A percentile compares a stretch with the other conserved stretches of the same genome.
Conservation (phyloP, 2,797 vertebrate species). For the Semotilus atromaculatus region DNA sequence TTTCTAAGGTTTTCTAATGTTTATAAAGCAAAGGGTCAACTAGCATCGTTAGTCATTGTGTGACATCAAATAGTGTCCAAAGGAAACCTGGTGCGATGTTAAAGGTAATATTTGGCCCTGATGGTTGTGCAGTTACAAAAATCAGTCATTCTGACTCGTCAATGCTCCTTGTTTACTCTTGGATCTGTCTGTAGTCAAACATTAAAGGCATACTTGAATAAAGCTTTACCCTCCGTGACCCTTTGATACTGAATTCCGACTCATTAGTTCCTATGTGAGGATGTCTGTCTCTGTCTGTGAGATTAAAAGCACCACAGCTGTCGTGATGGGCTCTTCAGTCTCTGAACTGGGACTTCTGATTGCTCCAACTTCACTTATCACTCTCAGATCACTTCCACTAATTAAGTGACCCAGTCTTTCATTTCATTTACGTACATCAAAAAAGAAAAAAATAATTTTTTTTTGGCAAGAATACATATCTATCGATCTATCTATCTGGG, state of each 20-base stretch:
- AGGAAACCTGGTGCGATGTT: neutral
- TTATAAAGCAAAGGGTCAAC: neutral
- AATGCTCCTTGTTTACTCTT: neutral
- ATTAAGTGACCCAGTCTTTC: constrained; percentile 9
- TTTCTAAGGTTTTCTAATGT: too few species aligned
- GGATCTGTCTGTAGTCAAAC: constrained; percentile 35
- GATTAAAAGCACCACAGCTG: constrained; percentile 27
- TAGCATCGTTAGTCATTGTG: neutral
- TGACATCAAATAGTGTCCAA: neutral
- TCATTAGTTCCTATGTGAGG: constrained; percentile 19
- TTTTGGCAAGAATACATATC: neutral
- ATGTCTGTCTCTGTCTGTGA: constrained; percentile 22
- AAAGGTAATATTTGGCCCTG: neutral
- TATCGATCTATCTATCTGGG: too few species aligned
- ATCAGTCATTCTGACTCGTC: constrained; percentile 12
- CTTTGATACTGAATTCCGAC: constrained; percentile 30
- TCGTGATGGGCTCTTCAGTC: neutral
- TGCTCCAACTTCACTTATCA: neutral
- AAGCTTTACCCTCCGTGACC: constrained; percentile 27
- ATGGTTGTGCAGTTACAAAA: neutral
- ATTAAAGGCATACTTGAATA: constrained; percentile 31
- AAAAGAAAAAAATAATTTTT: neutral
- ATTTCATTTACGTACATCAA: neutral
- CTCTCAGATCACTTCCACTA: constrained; percentile 10
- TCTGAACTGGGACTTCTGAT: constrained; percentile 20